Base-by-base conservation (phyloP, 2,113 vertebrate species). In the Oryzias curvinotus region DNA sequence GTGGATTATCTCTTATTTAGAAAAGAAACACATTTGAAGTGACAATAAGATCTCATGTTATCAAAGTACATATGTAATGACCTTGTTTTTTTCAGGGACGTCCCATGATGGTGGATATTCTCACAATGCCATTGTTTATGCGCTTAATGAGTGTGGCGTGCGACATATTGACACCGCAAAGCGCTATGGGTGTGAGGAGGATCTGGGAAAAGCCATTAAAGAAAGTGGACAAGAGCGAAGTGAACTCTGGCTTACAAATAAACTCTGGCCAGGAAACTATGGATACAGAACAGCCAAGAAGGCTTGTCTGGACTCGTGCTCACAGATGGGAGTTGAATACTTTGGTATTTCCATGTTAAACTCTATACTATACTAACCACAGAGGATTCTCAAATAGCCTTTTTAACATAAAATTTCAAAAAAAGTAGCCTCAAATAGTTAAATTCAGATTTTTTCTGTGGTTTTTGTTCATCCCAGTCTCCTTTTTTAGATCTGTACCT, bases 161-260 rank as follows among this genome's bases (percentile, higher is more conserved):
- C 59, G 78, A 52, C 93, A 93, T 47, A 91, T 92, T 49, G 93
- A 94, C 81, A 93, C 93, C 12, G 92, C 93, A 23, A 92, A 91
- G 57, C 82, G 85, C 13, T 94, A 94, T 0, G 74, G 90, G 59
- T 93, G 92, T 64, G 92, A 95, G 59, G 73, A 77, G 26, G 49
- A 91, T 6, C 85, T 94, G 48, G 88, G 82, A 0, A 71, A 86
- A 65, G 85, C 90, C 14, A 78, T 95, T 23, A 21, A 17, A 52
- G 90, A 93, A 21, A 93, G 93, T 10, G 81, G 68, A 3, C 56
- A 93, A 36, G 82, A 84, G 15, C 56, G 79, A 17, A 81, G 91
- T 44, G 77, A 91, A 5, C 82, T 94, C 45, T 95, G 93, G 93
- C 70, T 95, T 84, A 94, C 94, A 3, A 93, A 88, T 62, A 93